A percentile compares a stretch with the other conserved stretches of the same genome.
phyloP scores from a whole-genome alignment of 2,797 vertebrate species.

The Steatocranus sp. region DNA sequence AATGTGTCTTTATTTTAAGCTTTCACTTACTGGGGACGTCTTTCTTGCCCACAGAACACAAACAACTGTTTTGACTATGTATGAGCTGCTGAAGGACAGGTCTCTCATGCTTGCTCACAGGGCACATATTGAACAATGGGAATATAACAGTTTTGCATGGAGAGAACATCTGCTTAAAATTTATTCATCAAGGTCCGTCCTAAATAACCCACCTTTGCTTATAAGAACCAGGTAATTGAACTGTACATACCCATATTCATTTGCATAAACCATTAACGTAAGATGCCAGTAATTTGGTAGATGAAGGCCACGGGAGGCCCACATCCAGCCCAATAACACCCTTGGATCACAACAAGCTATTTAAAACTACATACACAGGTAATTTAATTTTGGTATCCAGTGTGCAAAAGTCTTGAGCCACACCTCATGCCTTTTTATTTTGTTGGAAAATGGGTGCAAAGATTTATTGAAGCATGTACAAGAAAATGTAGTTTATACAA shows the following conservation, averaged over 20 bases:
- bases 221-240: not conserved
- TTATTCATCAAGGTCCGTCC: not conserved
- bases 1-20: not conserved
- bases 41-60: not conserved
- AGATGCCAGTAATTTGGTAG: not conserved
- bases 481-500: not conserved
- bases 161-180: not conserved
- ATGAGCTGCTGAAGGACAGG: not conserved
- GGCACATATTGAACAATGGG: not conserved
- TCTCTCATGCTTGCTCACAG: not conserved
- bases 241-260: not conserved
- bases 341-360: not conserved
- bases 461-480: not conserved
- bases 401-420: not conserved
- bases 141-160: not conserved
- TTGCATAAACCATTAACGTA: conserved; percentile 14
- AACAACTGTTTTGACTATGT: not conserved
- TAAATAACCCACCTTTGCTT: not conserved
- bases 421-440: not conserved
- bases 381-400: not conserved
- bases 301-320: not conserved
- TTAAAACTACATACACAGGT: not conserved
- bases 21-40: not conserved
- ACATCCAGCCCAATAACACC: not conserved
- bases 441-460: not conserved